phyloP scores from a whole-genome alignment of 2,888 invertebrate species.

The Drosophila prolongata region DNA sequence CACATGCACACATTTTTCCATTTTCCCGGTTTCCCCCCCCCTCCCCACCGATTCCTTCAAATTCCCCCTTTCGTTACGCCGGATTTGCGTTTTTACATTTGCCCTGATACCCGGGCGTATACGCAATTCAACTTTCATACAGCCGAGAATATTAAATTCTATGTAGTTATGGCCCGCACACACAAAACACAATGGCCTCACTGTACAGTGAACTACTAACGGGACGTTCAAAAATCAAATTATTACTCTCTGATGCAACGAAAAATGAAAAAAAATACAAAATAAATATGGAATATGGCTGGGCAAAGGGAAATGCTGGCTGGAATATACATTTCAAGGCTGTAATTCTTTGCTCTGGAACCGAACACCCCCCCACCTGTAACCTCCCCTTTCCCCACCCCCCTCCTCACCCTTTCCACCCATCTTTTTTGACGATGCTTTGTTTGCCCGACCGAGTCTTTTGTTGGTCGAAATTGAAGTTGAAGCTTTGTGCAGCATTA shows the following conservation, averaged over 20 bases:
- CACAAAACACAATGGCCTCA: constrained; percentile 3
- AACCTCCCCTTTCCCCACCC: not conserved
- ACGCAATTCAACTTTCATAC: constrained; percentile 25
- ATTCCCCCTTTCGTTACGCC: constrained; percentile 1
- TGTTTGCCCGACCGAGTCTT: constrained; percentile 40
- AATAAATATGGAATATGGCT: constrained; percentile 34
- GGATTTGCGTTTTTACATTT: constrained; percentile 12
- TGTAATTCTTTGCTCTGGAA: constrained; percentile 54
- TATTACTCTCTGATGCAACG: constrained; percentile 28
- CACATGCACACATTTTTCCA: constrained; percentile 6
- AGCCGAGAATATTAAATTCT: constrained; percentile 32
- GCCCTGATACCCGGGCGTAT: constrained; percentile 29
- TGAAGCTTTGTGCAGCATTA: constrained; percentile 70
- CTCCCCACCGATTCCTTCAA: not conserved
- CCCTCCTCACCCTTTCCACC: not conserved
- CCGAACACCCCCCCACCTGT: not conserved
- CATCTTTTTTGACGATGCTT: constrained; percentile 19
- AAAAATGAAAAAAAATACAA: constrained; percentile 14
- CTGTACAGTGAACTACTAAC: constrained; percentile 14
- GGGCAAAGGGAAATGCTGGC: constrained; percentile 14
- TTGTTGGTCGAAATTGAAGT: constrained; percentile 47
- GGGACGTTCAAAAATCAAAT: constrained; percentile 42
- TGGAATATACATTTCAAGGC: constrained; percentile 38
- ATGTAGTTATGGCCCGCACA: constrained; percentile 18
- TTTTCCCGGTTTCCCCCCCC: not conserved